Evolutionary conservation across 2,113 vertebrate genomes (phyloP), one percentile per base, ranked within the genome.

Genomic region (Lagopus leucura): DNA sequence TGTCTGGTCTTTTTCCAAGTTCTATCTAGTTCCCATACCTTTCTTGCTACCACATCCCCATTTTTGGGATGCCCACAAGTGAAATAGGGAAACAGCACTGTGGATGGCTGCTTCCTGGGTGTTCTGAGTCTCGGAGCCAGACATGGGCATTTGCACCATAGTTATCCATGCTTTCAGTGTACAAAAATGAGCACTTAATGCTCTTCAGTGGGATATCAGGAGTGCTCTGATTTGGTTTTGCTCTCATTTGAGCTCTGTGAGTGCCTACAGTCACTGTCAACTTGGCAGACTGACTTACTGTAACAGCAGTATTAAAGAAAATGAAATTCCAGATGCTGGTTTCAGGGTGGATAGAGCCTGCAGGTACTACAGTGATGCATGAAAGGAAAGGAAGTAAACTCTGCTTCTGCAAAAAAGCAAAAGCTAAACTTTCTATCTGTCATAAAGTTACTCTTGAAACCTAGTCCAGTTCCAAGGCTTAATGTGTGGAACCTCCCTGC

Each of bases 61-160:
- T 58, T 92, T 88, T 77, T 40, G 47, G 77, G 86, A 34, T 30
- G 79, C 13, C 36, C 8, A 60, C 3, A 4, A 65, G 40, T 84
- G 75, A 87, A 17, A 54, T 47, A 74, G 67, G 83, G 63, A 66
- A 82, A 17, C 48, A 30, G 50, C 69, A 27, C 65, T 2, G 60
- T 76, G 84, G 47, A 80, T 86, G 85, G 87, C 32, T 77, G 18
- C 48, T 82, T 63, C 34, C 79, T 86, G 75, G 67, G 63, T 92
- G 84, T 92, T 94, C 67, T 38, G n/a, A 73, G 40, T 76, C 72
- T 73, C 48, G 47, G 28, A 92, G 67, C 43, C 75, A 70, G 89
- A 43, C 47, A 25, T 43, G 52, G 0, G 2, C 7, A 14, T 82
- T 90, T 89, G 50, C 55, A 24, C 1, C 5, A 4, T n/a, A 34